Evolutionary conservation across 2,888 invertebrate species (phyloP).

Genomic region (Liposcelis brunnea): DNA sequence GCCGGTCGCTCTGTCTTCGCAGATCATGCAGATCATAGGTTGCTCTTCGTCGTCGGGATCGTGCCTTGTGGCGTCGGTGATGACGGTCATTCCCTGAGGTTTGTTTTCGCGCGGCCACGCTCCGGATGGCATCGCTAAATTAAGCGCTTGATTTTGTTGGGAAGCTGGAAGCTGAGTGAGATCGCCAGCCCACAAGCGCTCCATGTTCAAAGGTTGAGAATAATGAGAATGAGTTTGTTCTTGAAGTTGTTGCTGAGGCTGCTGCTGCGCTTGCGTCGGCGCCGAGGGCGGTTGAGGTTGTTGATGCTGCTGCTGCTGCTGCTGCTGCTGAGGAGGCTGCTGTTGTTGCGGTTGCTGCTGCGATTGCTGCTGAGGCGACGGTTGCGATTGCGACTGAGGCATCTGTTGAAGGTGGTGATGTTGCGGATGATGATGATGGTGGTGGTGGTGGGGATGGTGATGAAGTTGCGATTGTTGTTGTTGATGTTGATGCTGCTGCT

Average conservation of each 20-base stretch:
- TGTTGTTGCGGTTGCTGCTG: conserved; percentile 17
- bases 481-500: too few species aligned
- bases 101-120: conserved; percentile 15
- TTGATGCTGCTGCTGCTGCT: conserved; percentile 17
- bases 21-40: conserved; percentile 96
- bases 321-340: too few species aligned
- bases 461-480: too few species aligned
- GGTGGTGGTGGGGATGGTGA: too few species aligned
- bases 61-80: conserved; percentile 15
- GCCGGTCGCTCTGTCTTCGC: conserved; percentile 95
- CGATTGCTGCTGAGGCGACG: conserved; percentile 17
- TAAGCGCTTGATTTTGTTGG: conserved; percentile 43
- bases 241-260: conserved; percentile 21
- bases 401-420: conserved; percentile 23
- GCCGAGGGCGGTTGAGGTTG: conserved; percentile 16
- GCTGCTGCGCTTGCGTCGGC: conserved; percentile 7
- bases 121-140: conserved; percentile 12
- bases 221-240: too few species aligned
- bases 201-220: conserved; percentile 66
- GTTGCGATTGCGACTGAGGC: conserved; percentile 11
- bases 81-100: too few species aligned
- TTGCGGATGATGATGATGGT: conserved; percentile 26
- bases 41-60: conserved; percentile 60
- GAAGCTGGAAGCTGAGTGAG: conserved; percentile 67
- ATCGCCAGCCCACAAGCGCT: conserved; percentile 78